phyloP scores from a whole-genome alignment of 2,888 invertebrate genomes.

The Isoperla grammatica region DNA sequence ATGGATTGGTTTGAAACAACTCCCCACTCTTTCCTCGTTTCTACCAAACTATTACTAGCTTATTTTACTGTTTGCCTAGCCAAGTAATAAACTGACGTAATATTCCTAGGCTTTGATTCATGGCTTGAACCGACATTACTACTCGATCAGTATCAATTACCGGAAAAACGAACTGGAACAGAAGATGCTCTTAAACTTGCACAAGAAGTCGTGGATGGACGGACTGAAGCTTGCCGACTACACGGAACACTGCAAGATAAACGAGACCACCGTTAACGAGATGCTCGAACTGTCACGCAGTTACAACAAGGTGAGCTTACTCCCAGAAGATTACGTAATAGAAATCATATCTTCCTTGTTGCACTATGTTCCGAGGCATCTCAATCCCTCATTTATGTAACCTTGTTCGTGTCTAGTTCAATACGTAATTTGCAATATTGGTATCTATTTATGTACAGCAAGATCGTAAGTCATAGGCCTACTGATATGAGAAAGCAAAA shows the following conservation, averaged over 20 bases:
- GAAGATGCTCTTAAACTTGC: conserved; percentile 97
- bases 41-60: too few species aligned
- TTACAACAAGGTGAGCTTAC: conserved; percentile 75
- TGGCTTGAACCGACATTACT: conserved; percentile 97
- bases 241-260: conserved; percentile 85
- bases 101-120: conserved; percentile 97
- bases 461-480: neutral
- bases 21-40: too few species aligned
- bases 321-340: too few species aligned
- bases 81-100: too few species aligned
- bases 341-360: too few species aligned
- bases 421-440: neutral
- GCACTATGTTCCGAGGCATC: too few species aligned
- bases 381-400: too few species aligned
- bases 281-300: conserved; percentile 97
- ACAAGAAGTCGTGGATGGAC: conserved; percentile 99
- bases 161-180: conserved; percentile 98
- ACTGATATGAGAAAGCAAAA: too few species aligned
- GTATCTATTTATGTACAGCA: neutral
- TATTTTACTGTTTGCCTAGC: too few species aligned
- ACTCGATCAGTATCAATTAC: conserved; percentile 99
- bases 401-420: neutral
- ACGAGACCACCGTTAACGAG: conserved; percentile 89
- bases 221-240: conserved; percentile 88
- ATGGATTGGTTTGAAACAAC: too few species aligned